Base-by-base conservation (phyloP, 1,140 invertebrate species). In the Tenebrio molitor region DNA sequence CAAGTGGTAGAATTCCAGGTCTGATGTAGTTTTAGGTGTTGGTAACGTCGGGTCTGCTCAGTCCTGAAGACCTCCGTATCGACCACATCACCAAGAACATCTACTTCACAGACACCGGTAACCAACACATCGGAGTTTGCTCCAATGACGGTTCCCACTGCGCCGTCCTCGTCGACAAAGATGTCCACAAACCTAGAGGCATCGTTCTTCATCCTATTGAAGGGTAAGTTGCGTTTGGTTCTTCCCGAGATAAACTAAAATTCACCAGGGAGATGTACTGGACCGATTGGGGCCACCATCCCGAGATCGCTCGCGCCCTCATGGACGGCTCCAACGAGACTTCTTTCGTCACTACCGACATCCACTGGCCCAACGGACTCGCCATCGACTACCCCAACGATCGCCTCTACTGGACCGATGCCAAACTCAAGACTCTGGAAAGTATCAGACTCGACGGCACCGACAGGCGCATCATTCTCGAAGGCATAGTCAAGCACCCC, bases 301-400 rank as follows among this genome's bases (percentile, higher is more conserved):
- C 94, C 0, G 84, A 90, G 73, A 96, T 97, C 71, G 91, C 90
- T 68, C 83, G 86, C n/a, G 89, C 94, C 5, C 87, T 89, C 10
- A 95, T 98, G 94, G 95, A 98, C 82, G 96, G 96, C 0, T 80
- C 84, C 0, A 73, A 87, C 0, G 84, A 85, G 0, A 81, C 84
- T 1, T 80, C 89, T 0, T 87, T 97, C 14, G 86, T 92, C 0
- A 84, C 88, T 8, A 87, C 89, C 12, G 85, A 92, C 74, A 88
- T 87, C 0, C 88, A 89, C 34, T 97, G 93, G 92, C 95, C 97
- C 0, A 97, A 95, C 81, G 95, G 95, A 1, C 84, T 99, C 5
- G 89, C 95, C 1, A 85, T 99, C 44, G 97, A 99, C 82, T 91
- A 91, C 79, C 90, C 93, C 12, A 95, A 92, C 71, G 85, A 91